These are phyloP conservation scores for Taurulus bubalis DNA, from an alignment of 2,113 vertebrate species.

Conservation along the genomic window DNA sequence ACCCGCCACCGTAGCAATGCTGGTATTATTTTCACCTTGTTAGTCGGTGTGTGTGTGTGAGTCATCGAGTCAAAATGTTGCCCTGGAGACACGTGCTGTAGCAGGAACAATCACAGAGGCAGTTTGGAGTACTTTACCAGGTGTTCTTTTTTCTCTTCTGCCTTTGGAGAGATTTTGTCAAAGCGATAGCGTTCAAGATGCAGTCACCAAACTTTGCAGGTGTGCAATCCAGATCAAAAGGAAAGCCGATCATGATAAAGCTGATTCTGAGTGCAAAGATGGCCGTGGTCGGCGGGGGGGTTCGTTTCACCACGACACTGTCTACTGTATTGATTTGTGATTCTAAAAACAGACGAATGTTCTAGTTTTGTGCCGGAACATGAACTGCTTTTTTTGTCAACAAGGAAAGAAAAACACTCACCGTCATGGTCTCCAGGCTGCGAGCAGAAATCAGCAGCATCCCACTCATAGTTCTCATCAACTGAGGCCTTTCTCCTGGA, in stretches of 20 bases:
- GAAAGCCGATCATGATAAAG: too few relatives aligned
- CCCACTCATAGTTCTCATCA: slow-evolving; percentile 87
- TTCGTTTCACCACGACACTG: neutral
- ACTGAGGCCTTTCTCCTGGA: slow-evolving; percentile 79
- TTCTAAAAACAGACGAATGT: neutral
- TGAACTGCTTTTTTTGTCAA: neutral
- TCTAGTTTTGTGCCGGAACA: neutral
- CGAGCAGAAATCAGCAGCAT: slow-evolving; percentile 69
- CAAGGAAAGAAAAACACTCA: slow-evolving; percentile 35
- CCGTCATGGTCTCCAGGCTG: slow-evolving; percentile 62
- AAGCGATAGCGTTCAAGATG: neutral
- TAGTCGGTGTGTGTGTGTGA: neutral
- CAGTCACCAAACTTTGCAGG: neutral
- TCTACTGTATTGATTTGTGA: neutral
- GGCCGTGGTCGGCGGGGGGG: too few relatives aligned
- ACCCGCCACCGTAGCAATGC: too few relatives aligned
- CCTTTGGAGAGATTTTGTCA: neutral
- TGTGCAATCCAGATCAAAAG: neutral
- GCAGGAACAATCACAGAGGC: neutral
- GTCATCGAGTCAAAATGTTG: neutral
- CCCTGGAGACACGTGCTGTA: neutral
- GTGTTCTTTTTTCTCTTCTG: neutral
- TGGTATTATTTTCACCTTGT: neutral
- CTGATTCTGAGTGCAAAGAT: too few relatives aligned
- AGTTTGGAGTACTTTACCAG: neutral